Percentiles rank a stretch among this genome's conserved stretches.
These are phyloP conservation scores for Colletes gigas DNA, from an alignment of 1,140 invertebrate genomes.

Conservation along the genomic window DNA sequence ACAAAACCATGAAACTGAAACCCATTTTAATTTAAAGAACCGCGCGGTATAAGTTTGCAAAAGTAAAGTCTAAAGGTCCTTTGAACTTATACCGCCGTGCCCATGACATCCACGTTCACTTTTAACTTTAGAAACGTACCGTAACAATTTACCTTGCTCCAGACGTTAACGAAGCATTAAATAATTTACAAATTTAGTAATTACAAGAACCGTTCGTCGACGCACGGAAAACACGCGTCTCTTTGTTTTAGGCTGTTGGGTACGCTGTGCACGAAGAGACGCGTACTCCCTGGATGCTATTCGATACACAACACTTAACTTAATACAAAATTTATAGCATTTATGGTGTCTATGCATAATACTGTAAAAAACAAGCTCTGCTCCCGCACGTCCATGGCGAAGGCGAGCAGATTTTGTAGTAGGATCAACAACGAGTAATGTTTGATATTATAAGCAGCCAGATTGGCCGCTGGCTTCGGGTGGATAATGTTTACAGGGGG, in stretches of 20 bases:
- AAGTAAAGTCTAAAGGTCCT: too few relatives aligned
- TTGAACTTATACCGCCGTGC: too few relatives aligned
- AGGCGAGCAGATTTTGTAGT: constrained; percentile 63
- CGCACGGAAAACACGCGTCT: constrained; percentile 22
- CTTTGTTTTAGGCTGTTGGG: neutral
- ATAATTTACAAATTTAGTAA: constrained; percentile 74
- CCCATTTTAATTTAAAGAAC: neutral
- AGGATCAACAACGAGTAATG: constrained; percentile 61
- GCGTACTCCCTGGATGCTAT: neutral
- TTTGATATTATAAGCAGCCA: constrained; percentile 67
- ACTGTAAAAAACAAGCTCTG: constrained; percentile 60
- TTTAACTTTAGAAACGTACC: neutral
- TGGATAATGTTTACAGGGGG: constrained; percentile 86
- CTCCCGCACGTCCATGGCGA: constrained; percentile 65
- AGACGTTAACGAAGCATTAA: constrained; percentile 72
- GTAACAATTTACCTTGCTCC: constrained; percentile 52
- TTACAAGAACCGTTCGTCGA: constrained; percentile 48
- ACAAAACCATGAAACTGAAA: neutral
- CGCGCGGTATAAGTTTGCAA: too few relatives aligned
- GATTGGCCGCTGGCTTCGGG: constrained; percentile 81
- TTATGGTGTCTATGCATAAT: constrained; percentile 63
- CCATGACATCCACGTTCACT: too few relatives aligned
- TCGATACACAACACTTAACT: constrained; percentile 52
- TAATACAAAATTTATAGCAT: constrained; percentile 61
- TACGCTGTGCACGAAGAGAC: neutral